These are phyloP conservation scores for Scrobipalpa costella DNA, from an alignment of 2,888 invertebrate species.

Conservation along the genomic window DNA sequence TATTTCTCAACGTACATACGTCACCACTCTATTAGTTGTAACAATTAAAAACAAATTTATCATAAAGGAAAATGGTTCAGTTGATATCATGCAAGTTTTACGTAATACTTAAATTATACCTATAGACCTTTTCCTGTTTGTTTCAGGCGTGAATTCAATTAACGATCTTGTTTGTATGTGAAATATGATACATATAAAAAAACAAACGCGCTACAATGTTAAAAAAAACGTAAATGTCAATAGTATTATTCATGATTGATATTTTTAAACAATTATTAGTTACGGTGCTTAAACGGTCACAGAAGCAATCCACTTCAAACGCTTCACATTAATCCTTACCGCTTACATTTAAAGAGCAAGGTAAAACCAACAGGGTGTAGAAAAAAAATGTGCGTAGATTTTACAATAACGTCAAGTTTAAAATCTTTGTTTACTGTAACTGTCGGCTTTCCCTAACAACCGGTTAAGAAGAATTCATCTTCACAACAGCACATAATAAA, in stretches of 20 bases:
- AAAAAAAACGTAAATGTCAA: no score
- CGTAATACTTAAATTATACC: no score
- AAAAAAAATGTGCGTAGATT: constrained; percentile 29
- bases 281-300: constrained; percentile 37
- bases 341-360: constrained; percentile 20
- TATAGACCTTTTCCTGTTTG: constrained; percentile 12
- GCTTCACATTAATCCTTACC: constrained; percentile 9
- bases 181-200: no score
- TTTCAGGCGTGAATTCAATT: not conserved
- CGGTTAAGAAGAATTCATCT: constrained; percentile 29
- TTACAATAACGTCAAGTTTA: constrained; percentile 29
- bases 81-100: not conserved
- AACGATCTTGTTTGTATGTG: no score
- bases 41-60: not conserved
- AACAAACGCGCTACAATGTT: no score
- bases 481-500: constrained; percentile 40
- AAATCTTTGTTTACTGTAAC: constrained; percentile 41
- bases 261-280: constrained; percentile 34
- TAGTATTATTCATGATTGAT: no score
- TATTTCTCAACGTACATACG: no score
- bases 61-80: not conserved
- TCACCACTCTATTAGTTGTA: not conserved
- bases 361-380: constrained; percentile 16
- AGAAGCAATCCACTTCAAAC: constrained; percentile 28
- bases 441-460: constrained; percentile 32